Base-by-base conservation (phyloP, 2,888 invertebrate species). In the Drosophila mimetica region DNA sequence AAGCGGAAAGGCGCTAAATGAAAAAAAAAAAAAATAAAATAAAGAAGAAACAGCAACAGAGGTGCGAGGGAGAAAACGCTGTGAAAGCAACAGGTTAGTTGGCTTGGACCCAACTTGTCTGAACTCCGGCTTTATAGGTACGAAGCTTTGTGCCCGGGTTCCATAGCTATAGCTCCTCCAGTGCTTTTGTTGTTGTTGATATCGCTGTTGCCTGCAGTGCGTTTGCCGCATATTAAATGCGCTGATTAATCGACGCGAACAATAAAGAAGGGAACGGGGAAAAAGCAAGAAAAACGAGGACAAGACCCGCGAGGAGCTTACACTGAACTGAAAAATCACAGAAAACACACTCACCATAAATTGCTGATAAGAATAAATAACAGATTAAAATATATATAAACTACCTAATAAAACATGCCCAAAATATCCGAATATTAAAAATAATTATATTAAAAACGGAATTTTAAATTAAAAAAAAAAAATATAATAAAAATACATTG, bases 241-340 rank as follows among this genome's bases (percentile, higher is more conserved):
- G 81, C 75, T 79, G 88, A 88, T 86, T 77, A 81, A 86, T 86
- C 66, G 66, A 58, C 66, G 66, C 67, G 76, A 76, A 86, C 86
- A 86, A 74, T 79, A 83, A 86, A 79, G 83, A 71, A 78, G 73
- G 60, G 42, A 64, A 9, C 14, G 22, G 22, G 13, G 1, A 25
- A 28, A n/a, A n/a, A n/a, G 25, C 14, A 20, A 41, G 41, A 48
- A 64, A 69, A 70, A 64, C 48, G 65, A 48, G 69, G 48, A 48
- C 69, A 74, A 64, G 30, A 52, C 41, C 46, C 47, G 32, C 14
- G 22, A 41, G 32, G 14, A 32, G 63, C 18, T 34, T 42, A 34
- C 42, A 60, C 64, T 63, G 14, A 28, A n/a, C n/a, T n/a, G n/a
- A n/a, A n/a, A n/a, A n/a, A n/a, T n/a, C n/a, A n/a, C n/a, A n/a